Evolutionary conservation across 1,140 invertebrate genomes (phyloP), one percentile per base, ranked within the genome.

Genomic region (Cydia amplana): DNA sequence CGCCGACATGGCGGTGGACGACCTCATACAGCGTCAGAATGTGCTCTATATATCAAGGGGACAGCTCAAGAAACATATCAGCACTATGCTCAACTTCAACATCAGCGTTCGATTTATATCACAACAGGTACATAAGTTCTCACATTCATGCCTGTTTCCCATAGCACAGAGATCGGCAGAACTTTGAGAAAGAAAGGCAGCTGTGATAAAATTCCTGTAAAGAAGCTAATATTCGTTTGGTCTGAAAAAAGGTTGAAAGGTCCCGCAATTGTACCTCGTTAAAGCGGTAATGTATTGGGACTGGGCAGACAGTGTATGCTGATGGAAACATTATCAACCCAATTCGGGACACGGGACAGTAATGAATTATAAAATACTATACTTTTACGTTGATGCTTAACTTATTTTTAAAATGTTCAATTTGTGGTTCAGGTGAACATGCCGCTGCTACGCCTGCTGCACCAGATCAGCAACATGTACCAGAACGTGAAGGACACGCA

Each of bases 391-490:
- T 0, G 10, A 16, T 46, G 36, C 36, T 10, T 10, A 0, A 40
- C 36, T 40, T 40, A 40, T 1, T 0, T 46, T 46, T 46, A 16
- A 46, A 46, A 46, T 4, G 0, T 46, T 14, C 12, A 46, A 2
- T 77, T 20, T 77, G 25, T 70, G 49, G 10, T 83, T 46, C 88
- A 96, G 94, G 96, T 98, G 7, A 99, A 99, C 87, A 99, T 99
- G 98, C 98, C 98, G 0, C 91, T 99, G 49, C 91, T 99, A 25
- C 93, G 98, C 74, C 94, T 99, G 25, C 93, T 99, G 51, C 98
- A 99, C 94, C 98, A 99, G 93, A 98, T 99, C 79, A 97, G 96
- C 79, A 98, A 98, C 78, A 99, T 99, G 97, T 98, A 99, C 92
- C 97, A 98, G 91, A 99, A 99, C 93, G 97, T 99, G 4, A 98